Evolutionary conservation across 2,888 invertebrate genomes (phyloP).

Genomic region (Heliconius charithonia): DNA sequence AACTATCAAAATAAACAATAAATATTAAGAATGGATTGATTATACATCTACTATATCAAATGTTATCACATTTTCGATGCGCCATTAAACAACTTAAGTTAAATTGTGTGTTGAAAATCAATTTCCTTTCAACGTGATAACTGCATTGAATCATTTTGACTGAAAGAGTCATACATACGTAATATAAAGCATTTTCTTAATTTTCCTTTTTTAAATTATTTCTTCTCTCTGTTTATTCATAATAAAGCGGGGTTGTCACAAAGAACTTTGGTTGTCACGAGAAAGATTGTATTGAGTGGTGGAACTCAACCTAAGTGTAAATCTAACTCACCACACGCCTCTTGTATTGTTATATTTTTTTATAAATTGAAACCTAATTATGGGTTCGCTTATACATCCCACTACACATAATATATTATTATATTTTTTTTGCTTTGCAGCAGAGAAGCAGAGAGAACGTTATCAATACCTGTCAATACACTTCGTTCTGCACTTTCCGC

Average conservation of each 20-base stretch:
- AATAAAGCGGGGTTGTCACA: neutral
- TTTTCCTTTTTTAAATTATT: neutral
- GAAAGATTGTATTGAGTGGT: no score
- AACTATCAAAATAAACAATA: neutral
- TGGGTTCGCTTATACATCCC: no score
- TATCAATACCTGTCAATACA: no score
- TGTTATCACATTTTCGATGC: slow-evolving; percentile 17
- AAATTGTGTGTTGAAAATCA: slow-evolving; percentile 40
- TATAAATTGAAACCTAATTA: no score
- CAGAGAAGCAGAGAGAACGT: no score
- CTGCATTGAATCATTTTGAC: slow-evolving; percentile 12
- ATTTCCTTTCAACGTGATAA: slow-evolving; percentile 39
- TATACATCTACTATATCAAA: neutral
- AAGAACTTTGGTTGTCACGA: no score
- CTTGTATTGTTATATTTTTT: no score
- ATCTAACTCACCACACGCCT: no score
- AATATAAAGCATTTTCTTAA: neutral
- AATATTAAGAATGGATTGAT: neutral
- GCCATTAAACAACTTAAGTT: slow-evolving; percentile 39
- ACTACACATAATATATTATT: no score
- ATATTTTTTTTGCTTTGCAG: no score
- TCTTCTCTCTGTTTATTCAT: no score
- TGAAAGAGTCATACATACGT: slow-evolving; percentile 12
- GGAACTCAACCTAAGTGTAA: no score
- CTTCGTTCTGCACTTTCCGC: neutral